Evolutionary conservation across 2,888 invertebrate genomes (phyloP).

Genomic region (Tillus elongatus): DNA sequence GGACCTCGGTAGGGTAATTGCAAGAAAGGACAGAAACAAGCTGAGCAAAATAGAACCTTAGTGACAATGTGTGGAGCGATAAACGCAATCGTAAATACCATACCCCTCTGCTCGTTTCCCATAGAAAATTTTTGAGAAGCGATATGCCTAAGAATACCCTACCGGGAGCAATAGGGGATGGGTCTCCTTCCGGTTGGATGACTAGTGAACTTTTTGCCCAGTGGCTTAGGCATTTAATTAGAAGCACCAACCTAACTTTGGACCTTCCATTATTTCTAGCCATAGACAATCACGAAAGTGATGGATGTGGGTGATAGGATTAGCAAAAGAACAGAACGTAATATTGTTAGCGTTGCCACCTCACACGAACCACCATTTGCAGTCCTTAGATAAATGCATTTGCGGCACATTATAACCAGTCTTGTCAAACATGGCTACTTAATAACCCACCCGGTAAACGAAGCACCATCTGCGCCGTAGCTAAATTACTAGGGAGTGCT

Average conservation of each 20-base stretch:
- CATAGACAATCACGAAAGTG: conserved; percentile 20
- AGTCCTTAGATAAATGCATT: no score
- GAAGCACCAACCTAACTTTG: not conserved
- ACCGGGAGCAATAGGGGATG: no score
- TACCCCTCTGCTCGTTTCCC: conserved; percentile 7
- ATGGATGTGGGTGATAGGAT: conserved; percentile 17
- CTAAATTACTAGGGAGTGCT: no score
- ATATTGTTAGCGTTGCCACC: conserved; percentile 18
- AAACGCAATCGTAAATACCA: conserved; percentile 7
- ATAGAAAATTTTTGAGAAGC: no score
- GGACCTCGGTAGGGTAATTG: conserved; percentile 16
- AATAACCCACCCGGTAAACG: no score
- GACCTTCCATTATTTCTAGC: conserved; percentile 12
- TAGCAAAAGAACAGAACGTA: conserved; percentile 17
- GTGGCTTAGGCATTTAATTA: conserved; percentile 12
- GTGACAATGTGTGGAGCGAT: conserved; percentile 13
- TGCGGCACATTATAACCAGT: no score
- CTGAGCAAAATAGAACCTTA: conserved; percentile 18
- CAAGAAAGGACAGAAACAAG: conserved; percentile 18
- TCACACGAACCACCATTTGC: no score
- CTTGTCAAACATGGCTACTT: no score
- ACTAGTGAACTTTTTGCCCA: no score
- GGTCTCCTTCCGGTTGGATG: no score
- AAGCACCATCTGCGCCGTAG: no score
- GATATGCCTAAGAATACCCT: no score